phyloP scores from a whole-genome alignment of 2,888 invertebrate genomes.

The Sepioteuthis lessoniana region DNA sequence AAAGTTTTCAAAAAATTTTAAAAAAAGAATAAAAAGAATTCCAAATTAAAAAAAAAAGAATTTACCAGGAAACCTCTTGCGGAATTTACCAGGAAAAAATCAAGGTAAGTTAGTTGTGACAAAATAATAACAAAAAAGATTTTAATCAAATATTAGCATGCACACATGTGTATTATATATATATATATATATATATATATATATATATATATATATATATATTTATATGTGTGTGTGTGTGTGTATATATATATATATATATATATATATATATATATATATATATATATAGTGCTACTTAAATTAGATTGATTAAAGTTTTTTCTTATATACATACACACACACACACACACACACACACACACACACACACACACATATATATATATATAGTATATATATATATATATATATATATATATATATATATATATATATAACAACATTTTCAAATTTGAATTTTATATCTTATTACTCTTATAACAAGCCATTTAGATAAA shows the following conservation, averaged over 20 bases:
- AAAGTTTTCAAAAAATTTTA: not conserved
- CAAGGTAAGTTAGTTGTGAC: slow-evolving; percentile 33
- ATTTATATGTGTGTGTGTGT: not conserved
- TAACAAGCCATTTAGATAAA: too few species aligned
- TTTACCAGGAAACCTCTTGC: not conserved
- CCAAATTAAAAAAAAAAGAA: not conserved
- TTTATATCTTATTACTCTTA: too few species aligned
- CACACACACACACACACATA: too few species aligned
- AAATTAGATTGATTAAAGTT: too few species aligned
- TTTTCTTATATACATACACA: too few species aligned
- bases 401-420: not conserved
- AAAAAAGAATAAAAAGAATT: not conserved
- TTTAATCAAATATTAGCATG: not conserved
- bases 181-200: not conserved
- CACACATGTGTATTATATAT: not conserved
- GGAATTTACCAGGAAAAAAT: not conserved
- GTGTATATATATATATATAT: not conserved
- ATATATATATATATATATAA: not conserved
- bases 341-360: too few species aligned
- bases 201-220: not conserved
- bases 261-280: not conserved
- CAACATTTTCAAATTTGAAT: too few species aligned
- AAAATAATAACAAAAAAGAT: not conserved
- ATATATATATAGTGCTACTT: not conserved
- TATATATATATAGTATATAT: not conserved